Percentiles rank a stretch among this genome's conserved stretches.
phyloP scores from a whole-genome alignment of 2,888 invertebrate genomes.

The Petrolisthes cinctipes region DNA sequence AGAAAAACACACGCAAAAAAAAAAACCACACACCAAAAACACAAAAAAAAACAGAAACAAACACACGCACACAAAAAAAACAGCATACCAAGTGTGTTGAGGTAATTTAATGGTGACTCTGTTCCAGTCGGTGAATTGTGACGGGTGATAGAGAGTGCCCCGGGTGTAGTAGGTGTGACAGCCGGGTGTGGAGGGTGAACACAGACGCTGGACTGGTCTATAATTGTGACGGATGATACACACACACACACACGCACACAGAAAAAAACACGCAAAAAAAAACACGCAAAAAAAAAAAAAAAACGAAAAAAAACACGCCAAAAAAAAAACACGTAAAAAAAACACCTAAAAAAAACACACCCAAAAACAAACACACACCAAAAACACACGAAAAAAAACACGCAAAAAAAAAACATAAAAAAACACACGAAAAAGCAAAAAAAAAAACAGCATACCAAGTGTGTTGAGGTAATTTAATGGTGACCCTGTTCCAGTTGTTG shows the following conservation, averaged over 20 bases:
- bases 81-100: conserved; percentile 68
- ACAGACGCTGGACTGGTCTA: conserved; percentile 68
- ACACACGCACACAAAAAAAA: too few relatives aligned
- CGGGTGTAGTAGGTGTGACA: conserved; percentile 66
- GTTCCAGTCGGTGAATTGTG: conserved; percentile 69
- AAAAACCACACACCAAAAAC: too few relatives aligned
- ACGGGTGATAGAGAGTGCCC: conserved; percentile 69
- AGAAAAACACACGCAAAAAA: too few relatives aligned
- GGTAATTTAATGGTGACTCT: conserved; percentile 70
- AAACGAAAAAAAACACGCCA: too few relatives aligned
- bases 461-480: conserved; percentile 69
- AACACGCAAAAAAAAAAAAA: too few relatives aligned
- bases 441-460: conserved; percentile 66
- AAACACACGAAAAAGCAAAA: background rate
- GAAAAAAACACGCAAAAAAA: too few relatives aligned
- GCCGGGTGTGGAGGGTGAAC: conserved; percentile 56
- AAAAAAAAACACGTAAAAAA: too few relatives aligned
- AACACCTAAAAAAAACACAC: too few relatives aligned
- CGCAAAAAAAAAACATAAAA: background rate
- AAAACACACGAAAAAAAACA: too few relatives aligned
- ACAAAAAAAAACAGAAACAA: too few relatives aligned
- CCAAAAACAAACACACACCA: too few relatives aligned
- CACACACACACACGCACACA: too few relatives aligned
- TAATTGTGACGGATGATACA: conserved; percentile 69
- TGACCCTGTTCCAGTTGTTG: conserved; percentile 69